Evolutionary conservation across 1,140 invertebrate species (phyloP).

Genomic region (Maniola jurtina): DNA sequence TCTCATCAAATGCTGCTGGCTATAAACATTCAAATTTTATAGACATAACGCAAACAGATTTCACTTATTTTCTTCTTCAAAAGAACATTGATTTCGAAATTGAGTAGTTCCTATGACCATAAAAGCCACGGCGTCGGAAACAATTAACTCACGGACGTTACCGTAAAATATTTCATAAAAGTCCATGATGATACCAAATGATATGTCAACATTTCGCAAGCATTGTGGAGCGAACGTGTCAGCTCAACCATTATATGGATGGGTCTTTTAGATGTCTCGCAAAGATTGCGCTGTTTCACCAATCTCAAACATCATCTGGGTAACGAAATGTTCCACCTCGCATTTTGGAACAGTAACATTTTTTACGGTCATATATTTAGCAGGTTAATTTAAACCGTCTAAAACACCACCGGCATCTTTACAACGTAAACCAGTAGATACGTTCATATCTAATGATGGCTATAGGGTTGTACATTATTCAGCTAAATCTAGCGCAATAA

Average conservation of each 20-base stretch:
- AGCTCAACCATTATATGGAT: conserved; percentile 54
- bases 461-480: background rate
- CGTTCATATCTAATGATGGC: background rate
- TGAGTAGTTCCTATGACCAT: background rate
- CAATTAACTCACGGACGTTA: conserved; percentile 7
- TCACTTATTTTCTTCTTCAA: background rate
- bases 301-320: conserved; percentile 45
- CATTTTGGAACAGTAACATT: conserved; percentile 19
- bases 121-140: background rate
- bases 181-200: conserved; percentile 13
- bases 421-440: background rate
- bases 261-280: conserved; percentile 55
- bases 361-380: conserved; percentile 10
- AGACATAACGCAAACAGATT: conserved; percentile 14
- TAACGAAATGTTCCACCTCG: conserved; percentile 34
- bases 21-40: conserved; percentile 24
- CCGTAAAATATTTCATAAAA: conserved; percentile 18
- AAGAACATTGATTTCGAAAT: background rate
- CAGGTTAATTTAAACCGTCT: conserved; percentile 6
- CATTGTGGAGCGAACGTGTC: conserved; percentile 40
- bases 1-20: conserved; percentile 19
- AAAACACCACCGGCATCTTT: background rate
- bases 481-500: conserved; percentile 17
- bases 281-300: conserved; percentile 56
- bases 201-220: conserved; percentile 43